These are phyloP conservation scores for Plotosus lineatus DNA, from an alignment of 2,113 vertebrate species.

Conservation along the genomic window DNA sequence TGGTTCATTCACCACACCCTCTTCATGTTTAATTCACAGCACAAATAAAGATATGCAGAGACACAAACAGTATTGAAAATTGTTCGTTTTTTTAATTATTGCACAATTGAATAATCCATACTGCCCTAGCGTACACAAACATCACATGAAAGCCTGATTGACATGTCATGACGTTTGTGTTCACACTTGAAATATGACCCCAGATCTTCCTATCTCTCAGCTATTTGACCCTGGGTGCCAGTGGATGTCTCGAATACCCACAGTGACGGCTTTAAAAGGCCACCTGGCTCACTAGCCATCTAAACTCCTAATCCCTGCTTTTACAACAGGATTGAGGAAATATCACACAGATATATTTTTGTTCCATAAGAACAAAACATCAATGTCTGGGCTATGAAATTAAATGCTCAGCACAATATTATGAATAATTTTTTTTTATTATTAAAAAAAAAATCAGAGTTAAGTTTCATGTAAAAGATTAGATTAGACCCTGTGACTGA, in stretches of 20 bases:
- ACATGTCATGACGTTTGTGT: neutral
- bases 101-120: neutral
- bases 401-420: no score
- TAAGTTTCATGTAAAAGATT: no score
- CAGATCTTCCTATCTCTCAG: neutral
- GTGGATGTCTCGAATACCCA: neutral
- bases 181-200: neutral
- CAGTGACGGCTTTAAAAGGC: neutral
- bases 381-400: no score
- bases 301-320: neutral
- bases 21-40: neutral
- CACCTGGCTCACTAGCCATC: neutral
- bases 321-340: neutral
- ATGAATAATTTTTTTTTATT: no score
- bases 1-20: neutral
- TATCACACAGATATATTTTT: neutral
- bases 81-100: no score
- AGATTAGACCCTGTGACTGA: no score
- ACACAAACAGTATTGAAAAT: no score
- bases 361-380: no score
- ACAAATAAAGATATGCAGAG: neutral
- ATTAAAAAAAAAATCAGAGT: no score
- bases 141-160: neutral
- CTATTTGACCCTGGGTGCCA: neutral
- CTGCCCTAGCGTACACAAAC: neutral